phyloP scores from a whole-genome alignment of 1,140 invertebrate species.

The Phenacoccus solenopsis region DNA sequence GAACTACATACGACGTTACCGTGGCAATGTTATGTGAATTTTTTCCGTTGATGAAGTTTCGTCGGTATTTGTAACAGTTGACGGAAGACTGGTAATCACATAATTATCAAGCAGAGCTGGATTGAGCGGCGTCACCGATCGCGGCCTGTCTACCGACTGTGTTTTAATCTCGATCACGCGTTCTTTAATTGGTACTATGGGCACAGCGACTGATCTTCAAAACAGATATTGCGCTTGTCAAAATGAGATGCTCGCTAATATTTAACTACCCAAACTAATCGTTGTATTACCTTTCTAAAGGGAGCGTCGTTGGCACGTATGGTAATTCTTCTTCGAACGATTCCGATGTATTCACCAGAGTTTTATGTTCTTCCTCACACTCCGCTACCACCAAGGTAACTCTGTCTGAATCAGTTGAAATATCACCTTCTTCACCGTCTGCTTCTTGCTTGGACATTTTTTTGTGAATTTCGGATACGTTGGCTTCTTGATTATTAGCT shows the following conservation, averaged over 20 bases:
- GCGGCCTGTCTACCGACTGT: constrained; percentile 71
- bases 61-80: constrained; percentile 27
- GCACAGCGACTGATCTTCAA: constrained; percentile 53
- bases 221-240: too few species aligned
- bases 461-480: neutral
- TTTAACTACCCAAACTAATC: neutral
- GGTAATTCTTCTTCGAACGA: constrained; percentile 78
- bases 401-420: constrained; percentile 19
- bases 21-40: neutral
- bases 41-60: neutral
- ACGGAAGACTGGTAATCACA: constrained; percentile 22
- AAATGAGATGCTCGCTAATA: neutral
- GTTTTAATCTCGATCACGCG: constrained; percentile 52
- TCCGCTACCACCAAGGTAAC: constrained; percentile 3
- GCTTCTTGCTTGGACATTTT: neutral
- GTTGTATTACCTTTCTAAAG: constrained; percentile 45
- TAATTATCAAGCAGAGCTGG: constrained; percentile 61
- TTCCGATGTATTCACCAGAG: constrained; percentile 61
- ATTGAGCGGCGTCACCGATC: constrained; percentile 70
- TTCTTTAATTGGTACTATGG: constrained; percentile 66
- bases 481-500: too few species aligned
- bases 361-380: constrained; percentile 45
- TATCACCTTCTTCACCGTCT: constrained; percentile 12
- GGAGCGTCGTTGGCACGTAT: constrained; percentile 71
- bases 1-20: neutral